Conservation (phyloP, 1,140 invertebrate genomes). For the Calephelis virginiensis region DNA sequence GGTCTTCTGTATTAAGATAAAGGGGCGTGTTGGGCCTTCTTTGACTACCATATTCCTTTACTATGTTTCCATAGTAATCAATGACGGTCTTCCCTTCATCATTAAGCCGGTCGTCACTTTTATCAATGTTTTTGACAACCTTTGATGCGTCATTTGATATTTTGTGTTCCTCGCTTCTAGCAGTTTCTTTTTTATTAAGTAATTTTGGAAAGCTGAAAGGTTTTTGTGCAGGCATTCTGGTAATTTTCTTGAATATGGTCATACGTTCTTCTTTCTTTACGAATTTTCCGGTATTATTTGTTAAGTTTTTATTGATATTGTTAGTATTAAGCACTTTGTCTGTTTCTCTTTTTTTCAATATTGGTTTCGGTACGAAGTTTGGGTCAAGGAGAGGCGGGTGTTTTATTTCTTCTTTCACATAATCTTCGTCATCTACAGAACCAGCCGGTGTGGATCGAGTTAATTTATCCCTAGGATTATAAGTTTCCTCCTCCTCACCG, state of each 20-base stretch:
- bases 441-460: conserved; percentile 47
- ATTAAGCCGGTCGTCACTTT: conserved; percentile 57
- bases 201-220: conserved; percentile 63
- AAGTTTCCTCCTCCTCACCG: conserved; percentile 82
- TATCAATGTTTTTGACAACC: conserved; percentile 44
- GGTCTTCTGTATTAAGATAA: conserved; percentile 82
- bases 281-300: conserved; percentile 16
- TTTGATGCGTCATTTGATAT: conserved; percentile 36
- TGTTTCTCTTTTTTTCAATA: conserved; percentile 80
- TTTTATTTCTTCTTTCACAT: conserved; percentile 78
- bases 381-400: conserved; percentile 80
- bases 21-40: conserved; percentile 78
- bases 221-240: conserved; percentile 72
- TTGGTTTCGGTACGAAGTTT: conserved; percentile 86
- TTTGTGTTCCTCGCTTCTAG: conserved; percentile 38
- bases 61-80: conserved; percentile 89
- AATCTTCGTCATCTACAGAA: conserved; percentile 67
- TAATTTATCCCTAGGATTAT: conserved; percentile 81
- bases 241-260: conserved; percentile 71
- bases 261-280: conserved; percentile 69
- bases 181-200: conserved; percentile 60
- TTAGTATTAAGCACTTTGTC: conserved; percentile 33
- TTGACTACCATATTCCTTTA: conserved; percentile 82
- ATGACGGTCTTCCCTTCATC: conserved; percentile 85
- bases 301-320: conserved; percentile 21